Evolutionary conservation across 1,140 invertebrate genomes (phyloP).

Genomic region (Danaus plexippus): DNA sequence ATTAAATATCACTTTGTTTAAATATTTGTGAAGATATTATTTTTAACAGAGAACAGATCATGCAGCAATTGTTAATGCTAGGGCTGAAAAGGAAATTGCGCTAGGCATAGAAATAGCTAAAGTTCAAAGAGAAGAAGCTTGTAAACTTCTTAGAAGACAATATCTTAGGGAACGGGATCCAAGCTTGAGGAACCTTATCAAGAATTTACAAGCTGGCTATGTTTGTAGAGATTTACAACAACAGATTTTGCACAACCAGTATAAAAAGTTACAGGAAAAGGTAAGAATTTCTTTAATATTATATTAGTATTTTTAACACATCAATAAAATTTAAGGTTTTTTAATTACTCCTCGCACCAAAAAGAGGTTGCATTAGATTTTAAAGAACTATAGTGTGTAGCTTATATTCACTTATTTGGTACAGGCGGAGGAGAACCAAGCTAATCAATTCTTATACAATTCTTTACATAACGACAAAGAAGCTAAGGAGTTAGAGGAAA

Average conservation of each 20-base stretch:
- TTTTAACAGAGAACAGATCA: slow-evolving; percentile 56
- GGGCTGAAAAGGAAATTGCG: slow-evolving; percentile 43
- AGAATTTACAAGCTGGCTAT: slow-evolving; percentile 51
- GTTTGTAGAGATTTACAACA: slow-evolving; percentile 49
- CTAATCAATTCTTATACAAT: slow-evolving; percentile 31
- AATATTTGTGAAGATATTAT: slow-evolving; percentile 7
- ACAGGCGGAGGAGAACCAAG: slow-evolving; percentile 41
- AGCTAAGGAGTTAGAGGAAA: slow-evolving; percentile 26
- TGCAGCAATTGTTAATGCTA: slow-evolving; percentile 52
- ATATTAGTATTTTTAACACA: no score
- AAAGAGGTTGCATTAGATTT: no score
- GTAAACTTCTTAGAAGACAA: slow-evolving; percentile 38
- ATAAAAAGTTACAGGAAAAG: slow-evolving; percentile 48
- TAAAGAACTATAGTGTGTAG: not conserved
- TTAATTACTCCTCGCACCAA: no score
- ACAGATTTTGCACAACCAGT: slow-evolving; percentile 58
- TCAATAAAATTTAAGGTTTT: no score
- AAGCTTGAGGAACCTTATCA: slow-evolving; percentile 31
- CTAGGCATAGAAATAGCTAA: slow-evolving; percentile 47
- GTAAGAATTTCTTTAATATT: slow-evolving; percentile 20
- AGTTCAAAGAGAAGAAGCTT: slow-evolving; percentile 34
- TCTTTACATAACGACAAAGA: slow-evolving; percentile 34
- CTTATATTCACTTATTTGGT: not conserved
- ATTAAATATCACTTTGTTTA: no score
- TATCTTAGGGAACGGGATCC: slow-evolving; percentile 51